Evolutionary conservation across 2,797 vertebrate genomes (phyloP).

Genomic region (Anisognathus igniventris): DNA sequence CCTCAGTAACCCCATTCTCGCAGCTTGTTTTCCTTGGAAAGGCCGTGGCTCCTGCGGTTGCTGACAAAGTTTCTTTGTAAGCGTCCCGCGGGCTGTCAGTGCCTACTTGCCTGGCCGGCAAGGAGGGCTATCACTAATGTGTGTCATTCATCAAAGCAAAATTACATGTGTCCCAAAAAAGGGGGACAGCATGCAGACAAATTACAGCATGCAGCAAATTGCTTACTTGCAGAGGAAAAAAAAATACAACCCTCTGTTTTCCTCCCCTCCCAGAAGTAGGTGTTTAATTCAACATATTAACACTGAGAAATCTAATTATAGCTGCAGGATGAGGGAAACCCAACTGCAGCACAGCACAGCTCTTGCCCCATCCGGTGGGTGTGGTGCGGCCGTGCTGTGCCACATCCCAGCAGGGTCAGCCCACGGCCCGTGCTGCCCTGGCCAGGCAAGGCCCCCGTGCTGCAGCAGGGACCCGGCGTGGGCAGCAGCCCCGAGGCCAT

Average conservation of each 20-base stretch:
- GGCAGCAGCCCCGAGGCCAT: fast-evolving
- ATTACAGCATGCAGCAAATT: constrained; percentile 63
- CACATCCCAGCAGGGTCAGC: background rate
- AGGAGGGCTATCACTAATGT: constrained; percentile 47
- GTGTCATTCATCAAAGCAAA: constrained; percentile 74
- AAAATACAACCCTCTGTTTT: background rate
- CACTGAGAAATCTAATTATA: constrained; percentile 4
- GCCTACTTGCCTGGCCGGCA: constrained; percentile 19
- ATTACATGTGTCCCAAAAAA: constrained; percentile 68
- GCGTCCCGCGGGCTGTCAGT: constrained; percentile 1
- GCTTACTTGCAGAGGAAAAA: constrained; percentile 20
- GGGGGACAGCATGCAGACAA: constrained; percentile 49
- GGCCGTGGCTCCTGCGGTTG: constrained; percentile 34
- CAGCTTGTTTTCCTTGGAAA: constrained; percentile 58
- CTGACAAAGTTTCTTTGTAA: constrained; percentile 64
- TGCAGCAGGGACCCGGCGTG: fast-evolving
- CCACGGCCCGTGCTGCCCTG: fast-evolving
- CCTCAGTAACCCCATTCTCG: background rate
- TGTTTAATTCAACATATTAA: constrained; percentile 55
- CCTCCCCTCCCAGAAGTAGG: constrained; percentile 44
- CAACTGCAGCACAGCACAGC: background rate
- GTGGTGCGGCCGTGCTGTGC: background rate
- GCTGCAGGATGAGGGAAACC: background rate
- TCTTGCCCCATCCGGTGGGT: fast-evolving
- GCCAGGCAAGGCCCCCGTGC: fast-evolving